Evolutionary conservation across 2,888 invertebrate species (phyloP).

Genomic region (Cybosia mesomella): DNA sequence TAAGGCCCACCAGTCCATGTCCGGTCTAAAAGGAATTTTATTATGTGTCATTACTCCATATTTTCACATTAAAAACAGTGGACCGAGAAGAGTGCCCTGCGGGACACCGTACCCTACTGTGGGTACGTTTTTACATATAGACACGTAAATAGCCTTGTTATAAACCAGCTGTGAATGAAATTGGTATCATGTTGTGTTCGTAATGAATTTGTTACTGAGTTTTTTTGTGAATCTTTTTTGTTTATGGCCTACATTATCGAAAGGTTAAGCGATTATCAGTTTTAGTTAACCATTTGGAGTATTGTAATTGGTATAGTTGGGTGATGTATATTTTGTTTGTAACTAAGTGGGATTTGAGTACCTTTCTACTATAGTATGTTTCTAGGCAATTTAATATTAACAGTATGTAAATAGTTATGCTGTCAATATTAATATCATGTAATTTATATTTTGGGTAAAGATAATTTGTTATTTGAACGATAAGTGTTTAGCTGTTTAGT

Average conservation of each 20-base stretch:
- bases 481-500: background rate
- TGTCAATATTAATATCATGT: conserved; percentile 1
- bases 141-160: conserved; percentile 76
- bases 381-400: conserved; percentile 14
- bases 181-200: conserved; percentile 76
- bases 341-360: conserved; percentile 31
- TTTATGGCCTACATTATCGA: conserved; percentile 54
- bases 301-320: conserved; percentile 49
- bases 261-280: conserved; percentile 52
- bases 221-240: conserved; percentile 59
- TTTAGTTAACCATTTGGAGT: conserved; percentile 40
- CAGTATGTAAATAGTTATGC: conserved; percentile 15
- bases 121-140: conserved; percentile 64
- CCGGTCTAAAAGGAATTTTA: conserved; percentile 73
- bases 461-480: background rate
- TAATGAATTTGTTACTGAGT: conserved; percentile 77
- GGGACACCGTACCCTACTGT: conserved; percentile 61
- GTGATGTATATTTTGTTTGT: conserved; percentile 46
- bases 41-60: conserved; percentile 80
- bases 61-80: conserved; percentile 72
- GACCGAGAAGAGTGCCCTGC: conserved; percentile 67
- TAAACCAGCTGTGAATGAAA: conserved; percentile 81
- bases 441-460: background rate
- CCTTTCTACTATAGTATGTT: conserved; percentile 6
- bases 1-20: conserved; percentile 55